Evolutionary conservation across 35 echinoderm and acorn worm genomes (phyloP).

Genomic region (Acanthaster planci): DNA sequence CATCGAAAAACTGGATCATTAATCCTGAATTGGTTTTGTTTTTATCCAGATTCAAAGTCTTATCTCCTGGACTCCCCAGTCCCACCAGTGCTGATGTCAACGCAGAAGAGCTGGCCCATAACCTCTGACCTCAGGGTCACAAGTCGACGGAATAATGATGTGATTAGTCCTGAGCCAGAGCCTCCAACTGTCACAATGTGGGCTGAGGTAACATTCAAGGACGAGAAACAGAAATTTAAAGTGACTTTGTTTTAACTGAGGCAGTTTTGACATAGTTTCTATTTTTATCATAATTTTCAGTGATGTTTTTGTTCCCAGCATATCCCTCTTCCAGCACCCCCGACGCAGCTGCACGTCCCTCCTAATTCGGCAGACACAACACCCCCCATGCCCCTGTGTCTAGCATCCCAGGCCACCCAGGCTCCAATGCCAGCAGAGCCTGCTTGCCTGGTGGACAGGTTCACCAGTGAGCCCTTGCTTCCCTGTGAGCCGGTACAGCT

Average conservation of each 20-base stretch:
- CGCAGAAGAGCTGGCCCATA: neutral
- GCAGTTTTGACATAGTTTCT: no score
- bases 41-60: neutral
- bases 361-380: neutral
- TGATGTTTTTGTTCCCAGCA: neutral
- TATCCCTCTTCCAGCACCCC: neutral
- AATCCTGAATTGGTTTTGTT: neutral
- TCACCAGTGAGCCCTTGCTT: neutral
- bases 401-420: neutral
- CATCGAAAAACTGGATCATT: no score
- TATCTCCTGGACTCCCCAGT: neutral
- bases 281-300: no score
- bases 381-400: neutral
- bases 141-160: neutral
- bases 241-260: no score
- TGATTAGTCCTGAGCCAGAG: neutral
- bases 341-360: neutral
- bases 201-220: neutral
- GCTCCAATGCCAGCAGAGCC: neutral
- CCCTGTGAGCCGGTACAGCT: slow-evolving; percentile 5
- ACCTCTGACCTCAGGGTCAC: slow-evolving; percentile 24
- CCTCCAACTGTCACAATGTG: neutral
- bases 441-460: neutral
- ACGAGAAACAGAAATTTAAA: neutral
- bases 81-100: slow-evolving; percentile 2